A percentile compares a stretch with the other conserved stretches of the same genome.
Conservation (phyloP, 1,140 invertebrate species). For the Bombus terrestris region DNA sequence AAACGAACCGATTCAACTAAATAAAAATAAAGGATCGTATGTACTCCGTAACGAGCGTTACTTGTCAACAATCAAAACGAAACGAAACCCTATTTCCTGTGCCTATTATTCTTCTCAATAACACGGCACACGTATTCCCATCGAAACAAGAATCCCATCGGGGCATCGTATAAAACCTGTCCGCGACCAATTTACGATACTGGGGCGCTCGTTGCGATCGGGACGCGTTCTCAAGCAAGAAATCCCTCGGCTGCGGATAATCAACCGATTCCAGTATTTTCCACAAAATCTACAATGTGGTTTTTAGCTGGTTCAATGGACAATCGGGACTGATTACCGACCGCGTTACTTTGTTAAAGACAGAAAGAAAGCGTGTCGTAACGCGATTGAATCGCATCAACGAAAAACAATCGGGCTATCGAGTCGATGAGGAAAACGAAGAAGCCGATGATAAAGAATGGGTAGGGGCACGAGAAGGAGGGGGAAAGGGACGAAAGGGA, state of each 20-base stretch:
- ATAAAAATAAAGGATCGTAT: not conserved
- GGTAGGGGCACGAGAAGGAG: not conserved
- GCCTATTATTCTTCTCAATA: not conserved
- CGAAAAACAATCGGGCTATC: conserved; percentile 60
- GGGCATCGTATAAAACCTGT: not conserved
- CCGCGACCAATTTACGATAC: not conserved
- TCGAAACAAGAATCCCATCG: not conserved
- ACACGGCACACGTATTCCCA: not conserved
- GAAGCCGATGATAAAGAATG: not conserved
- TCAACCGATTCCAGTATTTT: not conserved
- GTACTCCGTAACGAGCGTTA: not conserved
- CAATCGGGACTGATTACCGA: not conserved
- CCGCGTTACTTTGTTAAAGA: conserved; percentile 1
- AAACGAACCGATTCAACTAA: not conserved
- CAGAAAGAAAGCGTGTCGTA: conserved; percentile 51
- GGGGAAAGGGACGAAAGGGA: too few relatives aligned
- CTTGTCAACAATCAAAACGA: not conserved
- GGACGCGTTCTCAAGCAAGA: not conserved
- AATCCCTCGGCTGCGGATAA: not conserved
- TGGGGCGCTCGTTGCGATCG: not conserved
- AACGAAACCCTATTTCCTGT: not conserved
- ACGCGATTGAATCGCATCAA: conserved; percentile 57
- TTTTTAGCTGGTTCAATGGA: not conserved
- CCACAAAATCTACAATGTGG: conserved; percentile 1
- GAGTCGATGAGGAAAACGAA: not conserved